Evolutionary conservation across 2,888 invertebrate genomes (phyloP), one percentile per base, ranked within the genome.

Genomic region (Marasmarcha lunaedactyla): DNA sequence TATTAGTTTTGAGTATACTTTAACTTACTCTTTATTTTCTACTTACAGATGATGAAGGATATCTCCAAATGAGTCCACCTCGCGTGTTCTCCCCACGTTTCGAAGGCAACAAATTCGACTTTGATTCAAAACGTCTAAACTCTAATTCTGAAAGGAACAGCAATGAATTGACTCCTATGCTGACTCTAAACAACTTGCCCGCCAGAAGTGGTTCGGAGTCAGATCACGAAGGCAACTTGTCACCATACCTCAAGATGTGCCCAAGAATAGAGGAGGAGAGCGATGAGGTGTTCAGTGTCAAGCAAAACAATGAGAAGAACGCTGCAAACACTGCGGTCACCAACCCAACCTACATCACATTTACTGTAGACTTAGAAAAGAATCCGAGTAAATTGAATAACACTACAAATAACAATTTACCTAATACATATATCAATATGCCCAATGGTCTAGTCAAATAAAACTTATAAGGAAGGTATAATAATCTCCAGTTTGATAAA

Each of bases 41-140:
- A 20, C 45, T 76, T 73, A 40, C 72, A 68, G 72, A 79, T 45
- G 74, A 74, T 35, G 81, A 85, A 41, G 88, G 87, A 13, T 89
- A 90, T 56, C 68, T 89, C 40, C 85, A 86, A 56, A 89, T 89
- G 88, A 87, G 84, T 50, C 83, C 87, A 1, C 59, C 69, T n/a
- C 65, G 57, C 20, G 79, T 86, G 54, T 88, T 87, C 62, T 88
- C 87, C 57, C 87, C 89, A 1, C 72, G 87, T 43, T 49, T 63
- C 1, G 59, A 60, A 1, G 63, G 63, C 3, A 67, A 71, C 2
- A 74, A 79, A 44, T 88, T 88, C 51, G 76, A 85, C 47, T 89
- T 89, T 54, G 78, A 83, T 38, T 50, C 71, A 13, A 65, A 63
- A 20, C 70, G 64, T 50, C 56, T 70, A 37, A 68, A 69, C 47